Conservation (phyloP, 2,888 invertebrate genomes). For the Iphiclides podalirius region DNA sequence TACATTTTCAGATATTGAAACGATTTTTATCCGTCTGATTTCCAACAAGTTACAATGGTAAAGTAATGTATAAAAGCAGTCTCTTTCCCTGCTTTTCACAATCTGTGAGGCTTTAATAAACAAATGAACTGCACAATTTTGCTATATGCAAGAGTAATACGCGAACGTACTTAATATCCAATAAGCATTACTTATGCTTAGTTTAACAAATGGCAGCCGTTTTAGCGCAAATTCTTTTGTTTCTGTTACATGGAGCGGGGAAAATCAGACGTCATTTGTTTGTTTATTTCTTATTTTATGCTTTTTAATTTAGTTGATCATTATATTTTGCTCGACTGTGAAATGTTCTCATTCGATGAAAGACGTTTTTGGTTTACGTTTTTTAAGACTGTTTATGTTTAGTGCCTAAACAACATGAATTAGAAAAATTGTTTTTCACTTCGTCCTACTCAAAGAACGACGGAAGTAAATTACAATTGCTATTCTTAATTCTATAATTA, state of each 20-base stretch:
- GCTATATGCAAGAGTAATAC: slow-evolving; percentile 13
- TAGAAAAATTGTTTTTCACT: too few relatives aligned
- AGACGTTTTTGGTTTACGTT: too few relatives aligned
- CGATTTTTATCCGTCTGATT: too few relatives aligned
- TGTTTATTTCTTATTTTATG: slow-evolving; percentile 9
- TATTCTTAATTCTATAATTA: too few relatives aligned
- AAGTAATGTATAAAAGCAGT: too few relatives aligned
- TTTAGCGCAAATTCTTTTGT: slow-evolving; percentile 21
- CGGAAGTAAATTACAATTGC: too few relatives aligned
- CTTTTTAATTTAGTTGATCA: slow-evolving; percentile 6
- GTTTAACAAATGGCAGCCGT: slow-evolving; percentile 31
- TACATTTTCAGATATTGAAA: too few relatives aligned
- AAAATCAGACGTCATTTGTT: slow-evolving; percentile 17
- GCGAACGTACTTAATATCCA: slow-evolving; percentile 18
- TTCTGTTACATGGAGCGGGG: slow-evolving; percentile 20
- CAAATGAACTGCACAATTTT: slow-evolving; percentile 10
- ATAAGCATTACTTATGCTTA: slow-evolving; percentile 27
- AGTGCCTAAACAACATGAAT: too few relatives aligned
- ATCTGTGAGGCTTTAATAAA: slow-evolving; percentile 11
- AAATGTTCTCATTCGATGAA: background rate
- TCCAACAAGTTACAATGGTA: too few relatives aligned
- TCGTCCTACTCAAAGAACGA: too few relatives aligned
- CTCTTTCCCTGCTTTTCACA: too few relatives aligned
- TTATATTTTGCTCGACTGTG: background rate
- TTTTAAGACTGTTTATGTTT: too few relatives aligned